Percentiles rank a stretch among this genome's conserved stretches.
These are phyloP conservation scores for Labrus mixtus DNA, from an alignment of 2,113 vertebrate genomes.

Conservation along the genomic window DNA sequence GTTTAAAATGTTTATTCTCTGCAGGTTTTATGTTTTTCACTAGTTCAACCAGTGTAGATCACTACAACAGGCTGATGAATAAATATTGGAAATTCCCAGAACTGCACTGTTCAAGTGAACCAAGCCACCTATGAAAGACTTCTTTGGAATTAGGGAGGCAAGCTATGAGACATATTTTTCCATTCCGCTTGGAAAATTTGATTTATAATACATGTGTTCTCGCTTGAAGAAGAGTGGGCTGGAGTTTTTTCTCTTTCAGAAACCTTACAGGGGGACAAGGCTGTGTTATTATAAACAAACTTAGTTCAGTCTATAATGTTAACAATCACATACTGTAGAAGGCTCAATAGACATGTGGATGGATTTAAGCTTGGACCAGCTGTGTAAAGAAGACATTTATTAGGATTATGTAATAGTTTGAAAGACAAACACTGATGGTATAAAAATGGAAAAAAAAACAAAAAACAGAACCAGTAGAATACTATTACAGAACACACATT, in stretches of 20 bases:
- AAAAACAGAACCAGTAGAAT: not conserved
- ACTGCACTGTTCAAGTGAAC: not conserved
- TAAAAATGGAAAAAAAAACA: not conserved
- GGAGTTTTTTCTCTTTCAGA: slow-evolving; percentile 7
- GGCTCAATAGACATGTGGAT: slow-evolving; percentile 4
- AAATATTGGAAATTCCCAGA: slow-evolving; percentile 6
- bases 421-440: not conserved
- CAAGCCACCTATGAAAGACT: not conserved
- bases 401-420: not conserved
- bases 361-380: not conserved
- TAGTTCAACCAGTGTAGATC: not conserved
- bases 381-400: not conserved
- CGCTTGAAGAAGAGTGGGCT: not conserved
- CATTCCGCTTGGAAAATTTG: not conserved
- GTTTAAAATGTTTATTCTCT: slow-evolving; percentile 22
- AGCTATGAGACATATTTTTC: slow-evolving; percentile 23
- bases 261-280: not conserved
- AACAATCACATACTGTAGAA: slow-evolving; percentile 62
- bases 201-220: not conserved
- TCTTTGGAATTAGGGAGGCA: slow-evolving; percentile 34
- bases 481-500: not conserved
- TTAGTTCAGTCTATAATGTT: slow-evolving; percentile 15
- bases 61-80: not conserved
- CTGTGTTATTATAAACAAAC: slow-evolving; percentile 28
- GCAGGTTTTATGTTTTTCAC: slow-evolving; percentile 17